Percentiles rank a stretch among this genome's conserved stretches.
phyloP scores from a whole-genome alignment of 2,113 vertebrate species.

The Chionodraco myersi region DNA sequence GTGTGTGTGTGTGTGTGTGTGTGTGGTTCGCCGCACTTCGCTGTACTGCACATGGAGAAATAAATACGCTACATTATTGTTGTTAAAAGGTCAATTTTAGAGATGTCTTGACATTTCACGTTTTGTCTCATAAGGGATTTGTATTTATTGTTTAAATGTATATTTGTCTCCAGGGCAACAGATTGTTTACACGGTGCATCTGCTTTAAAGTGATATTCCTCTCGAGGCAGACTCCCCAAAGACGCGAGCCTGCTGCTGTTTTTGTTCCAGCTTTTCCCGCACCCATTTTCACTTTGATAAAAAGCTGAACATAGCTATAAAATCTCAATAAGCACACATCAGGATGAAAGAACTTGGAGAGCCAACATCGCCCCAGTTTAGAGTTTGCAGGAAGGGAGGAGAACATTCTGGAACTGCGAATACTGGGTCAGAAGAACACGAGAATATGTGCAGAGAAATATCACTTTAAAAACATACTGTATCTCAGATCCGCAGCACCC shows the following conservation, averaged over 20 bases:
- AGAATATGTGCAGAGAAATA: conserved; percentile 41
- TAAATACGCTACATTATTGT: conserved; percentile 12
- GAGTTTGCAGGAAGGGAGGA: conserved; percentile 37
- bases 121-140: conserved; percentile 6
- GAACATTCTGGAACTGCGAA: conserved; percentile 27
- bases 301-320: neutral
- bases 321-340: conserved; percentile 13
- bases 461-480: conserved; percentile 45
- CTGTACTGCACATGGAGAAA: neutral
- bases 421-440: conserved; percentile 41
- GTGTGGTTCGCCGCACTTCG: conserved; percentile 1
- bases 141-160: conserved; percentile 25
- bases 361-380: conserved; percentile 32
- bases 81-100: neutral
- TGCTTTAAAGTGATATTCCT: conserved; percentile 60
- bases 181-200: conserved; percentile 52
- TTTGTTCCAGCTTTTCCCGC: neutral
- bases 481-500: conserved; percentile 21
- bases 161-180: conserved; percentile 54
- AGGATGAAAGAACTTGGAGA: neutral
- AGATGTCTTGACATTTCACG: conserved; percentile 24
- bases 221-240: neutral
- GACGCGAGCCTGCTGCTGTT: no score
- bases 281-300: conserved; percentile 20
- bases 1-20: no score